Base-by-base conservation (phyloP, 2,797 vertebrate genomes). In the Melanotaenia nigrans region DNA sequence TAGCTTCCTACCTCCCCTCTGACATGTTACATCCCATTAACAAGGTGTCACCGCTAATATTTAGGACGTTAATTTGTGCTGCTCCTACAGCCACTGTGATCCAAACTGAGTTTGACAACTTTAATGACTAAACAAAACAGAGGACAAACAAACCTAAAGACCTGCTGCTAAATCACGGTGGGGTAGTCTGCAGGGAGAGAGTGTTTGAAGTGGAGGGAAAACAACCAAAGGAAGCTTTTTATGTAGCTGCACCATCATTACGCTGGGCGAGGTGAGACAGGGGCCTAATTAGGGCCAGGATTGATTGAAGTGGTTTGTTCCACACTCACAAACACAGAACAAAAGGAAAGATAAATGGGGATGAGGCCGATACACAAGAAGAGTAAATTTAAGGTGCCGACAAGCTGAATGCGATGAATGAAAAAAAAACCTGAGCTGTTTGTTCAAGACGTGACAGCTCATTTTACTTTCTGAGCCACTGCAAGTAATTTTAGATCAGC, bases 41-140 rank as follows among this genome's bases (percentile, higher is more conserved):
- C 66, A 68, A 80, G 72, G 86, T 87, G 89, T 89, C 85, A 81
- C 61, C 71, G 8, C 78, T 81, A 83, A 91, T 87, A 89, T 88
- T 82, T 61, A 65, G 83, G 78, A 71, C 68, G 70, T 53, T 90
- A 76, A 91, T 92, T 87, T 79, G 86, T 20, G 55, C 62, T 38
- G 77, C 82, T 82, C 78, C 83, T 65, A 66, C 82, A 84, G 80
- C 78, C 0, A 67, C 89, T 88, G 86, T 93, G 92, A 92, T 92
- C 84, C 85, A 85, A 89, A 92, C 78, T 3, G 70, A 82, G 71
- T 85, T 87, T 88, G 90, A 92, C 91, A 91, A 87, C 85, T 90
- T 89, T 91, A 92, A 92, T 85, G 85, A 86, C 79, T 58, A 89
- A 91, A 92, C 86, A 88, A 87, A 93, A 92, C 85, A 80, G 73